Percentiles rank a stretch among this genome's conserved stretches.
phyloP scores from a whole-genome alignment of 1,140 invertebrate species.

The Meteorus sp. region DNA sequence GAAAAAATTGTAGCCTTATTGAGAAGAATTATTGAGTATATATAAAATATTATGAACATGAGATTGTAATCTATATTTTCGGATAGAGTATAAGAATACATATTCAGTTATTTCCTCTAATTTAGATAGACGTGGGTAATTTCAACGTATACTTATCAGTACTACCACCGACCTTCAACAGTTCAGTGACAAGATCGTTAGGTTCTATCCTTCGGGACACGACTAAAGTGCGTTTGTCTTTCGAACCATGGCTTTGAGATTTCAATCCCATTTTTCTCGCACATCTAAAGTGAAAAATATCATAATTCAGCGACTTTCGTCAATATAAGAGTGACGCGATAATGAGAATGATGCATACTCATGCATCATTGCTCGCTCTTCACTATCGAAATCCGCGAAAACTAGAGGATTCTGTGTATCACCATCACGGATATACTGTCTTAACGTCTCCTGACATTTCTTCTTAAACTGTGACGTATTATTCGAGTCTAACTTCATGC shows the following conservation, averaged over 20 bases:
- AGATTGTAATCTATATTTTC: too few relatives aligned
- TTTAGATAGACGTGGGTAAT: conserved; percentile 32
- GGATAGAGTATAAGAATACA: too few relatives aligned
- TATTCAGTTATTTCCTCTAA: too few relatives aligned
- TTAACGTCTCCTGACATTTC: conserved; percentile 42
- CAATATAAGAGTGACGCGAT: too few relatives aligned
- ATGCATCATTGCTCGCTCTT: conserved; percentile 72
- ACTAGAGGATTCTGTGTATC: conserved; percentile 63
- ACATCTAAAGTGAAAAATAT: conserved; percentile 35
- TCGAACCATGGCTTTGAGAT: conserved; percentile 47
- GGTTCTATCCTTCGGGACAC: conserved; percentile 46
- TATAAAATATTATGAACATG: too few relatives aligned
- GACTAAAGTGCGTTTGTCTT: conserved; percentile 40
- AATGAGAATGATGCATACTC: conserved; percentile 50
- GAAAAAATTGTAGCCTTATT: too few relatives aligned
- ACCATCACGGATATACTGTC: conserved; percentile 58
- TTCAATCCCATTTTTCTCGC: conserved; percentile 50
- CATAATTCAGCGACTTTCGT: too few relatives aligned
- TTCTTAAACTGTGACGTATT: conserved; percentile 49
- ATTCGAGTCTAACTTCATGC: conserved; percentile 40
- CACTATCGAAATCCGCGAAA: conserved; percentile 73
- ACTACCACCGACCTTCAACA: conserved; percentile 40
- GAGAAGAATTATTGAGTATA: too few relatives aligned
- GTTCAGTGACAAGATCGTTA: conserved; percentile 39
- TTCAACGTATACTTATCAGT: conserved; percentile 50